Evolutionary conservation across 2,113 vertebrate genomes (phyloP), one percentile per base, ranked within the genome.

Genomic region (Pionites leucogaster): DNA sequence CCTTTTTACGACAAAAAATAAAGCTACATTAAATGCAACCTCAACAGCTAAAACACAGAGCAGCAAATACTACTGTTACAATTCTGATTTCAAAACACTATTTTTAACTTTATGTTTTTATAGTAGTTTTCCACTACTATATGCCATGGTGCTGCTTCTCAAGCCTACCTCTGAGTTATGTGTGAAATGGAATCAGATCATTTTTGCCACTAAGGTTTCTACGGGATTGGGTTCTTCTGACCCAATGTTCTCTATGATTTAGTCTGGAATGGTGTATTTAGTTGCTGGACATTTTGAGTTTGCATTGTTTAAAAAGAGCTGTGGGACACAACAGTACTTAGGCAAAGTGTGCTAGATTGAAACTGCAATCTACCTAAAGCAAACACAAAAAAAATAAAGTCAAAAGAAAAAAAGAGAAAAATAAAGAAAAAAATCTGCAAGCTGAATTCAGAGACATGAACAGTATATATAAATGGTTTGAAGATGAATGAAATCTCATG

Each of bases 401-500:
- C 52, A 5, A 44, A 35, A 10, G 13, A 7, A 5, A 24, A 7
- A 64, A 92, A 84, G 59, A 42, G 2, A 19, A 10, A 31, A 7
- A 20, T 39, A 69, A 86, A 39, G 29, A 10, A 2, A 74, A 68
- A 84, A 84, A 53, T 96, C 97, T 97, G 97, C 96, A 97, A 97
- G 97, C 96, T 96, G 97, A 97, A 94, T 96, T 92, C 94, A 90
- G 92, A 95, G 95, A 96, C 97, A 97, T 97, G 98, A 97, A 97
- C 96, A 93, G 90, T 96, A 97, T 95, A 97, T 91, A 96, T 94
- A 97, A 97, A 98, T 98, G 98, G 91, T 77, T 96, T 97, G 96
- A 97, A 97, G 97, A 98, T 99, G 98, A 98, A 98, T 98, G 98
- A 98, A 97, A 98, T 97, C 97, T 98, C 97, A 97, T 98, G 99